Percentiles rank a stretch among this genome's conserved stretches.
Evolutionary conservation across 2,888 invertebrate species (phyloP).

Genomic region (Metacarcinus magister): DNA sequence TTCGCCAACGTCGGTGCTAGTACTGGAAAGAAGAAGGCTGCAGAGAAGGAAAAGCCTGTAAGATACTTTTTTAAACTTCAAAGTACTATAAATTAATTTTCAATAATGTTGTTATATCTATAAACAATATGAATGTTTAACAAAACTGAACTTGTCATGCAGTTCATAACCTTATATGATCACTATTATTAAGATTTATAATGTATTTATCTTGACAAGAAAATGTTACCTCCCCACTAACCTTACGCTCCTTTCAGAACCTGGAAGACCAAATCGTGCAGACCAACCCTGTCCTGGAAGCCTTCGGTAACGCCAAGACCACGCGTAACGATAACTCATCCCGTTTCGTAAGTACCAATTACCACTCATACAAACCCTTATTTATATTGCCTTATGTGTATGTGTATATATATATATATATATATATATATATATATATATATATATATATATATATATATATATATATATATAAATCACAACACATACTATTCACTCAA

Average conservation of each 20-base stretch:
- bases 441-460: too few species aligned
- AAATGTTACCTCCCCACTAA: not conserved
- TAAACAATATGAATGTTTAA: not conserved
- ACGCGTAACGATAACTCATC: constrained; percentile 99
- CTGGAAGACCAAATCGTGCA: constrained; percentile 99
- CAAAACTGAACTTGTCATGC: not conserved
- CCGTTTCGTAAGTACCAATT: constrained; percentile 97
- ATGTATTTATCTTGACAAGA: not conserved
- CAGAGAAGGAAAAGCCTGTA: constrained; percentile 60
- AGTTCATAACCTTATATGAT: not conserved
- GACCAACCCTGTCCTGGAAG: constrained; percentile 99
- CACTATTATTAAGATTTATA: not conserved
- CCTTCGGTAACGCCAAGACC: constrained; percentile 99
- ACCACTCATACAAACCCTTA: not conserved
- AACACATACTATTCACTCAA: not conserved
- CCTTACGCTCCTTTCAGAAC: constrained; percentile 87
- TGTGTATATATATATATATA: too few species aligned
- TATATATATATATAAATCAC: not conserved
- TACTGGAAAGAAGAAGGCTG: constrained; percentile 52
- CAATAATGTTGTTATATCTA: not conserved
- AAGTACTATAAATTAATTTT: not conserved
- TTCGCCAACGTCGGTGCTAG: constrained; percentile 74
- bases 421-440: too few species aligned
- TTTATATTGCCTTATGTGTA: not conserved
- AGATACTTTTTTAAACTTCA: not conserved